Percentiles rank a stretch among this genome's conserved stretches.
These are phyloP conservation scores for Eidolon helvum DNA, from an alignment of 2,113 vertebrate genomes.

Conservation along the genomic window DNA sequence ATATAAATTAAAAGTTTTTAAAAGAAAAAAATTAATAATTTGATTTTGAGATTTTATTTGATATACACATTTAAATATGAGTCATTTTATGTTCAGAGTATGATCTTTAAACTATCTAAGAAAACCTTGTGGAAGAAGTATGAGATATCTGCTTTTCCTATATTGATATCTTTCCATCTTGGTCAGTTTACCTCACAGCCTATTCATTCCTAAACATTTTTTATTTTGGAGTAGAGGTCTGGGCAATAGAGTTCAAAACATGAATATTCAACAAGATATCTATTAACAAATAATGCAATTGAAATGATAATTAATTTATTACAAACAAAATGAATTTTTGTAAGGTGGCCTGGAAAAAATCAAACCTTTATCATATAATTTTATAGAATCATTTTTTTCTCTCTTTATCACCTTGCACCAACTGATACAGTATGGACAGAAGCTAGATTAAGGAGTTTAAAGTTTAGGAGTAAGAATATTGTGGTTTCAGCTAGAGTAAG, in stretches of 20 bases:
- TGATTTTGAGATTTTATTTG: background rate
- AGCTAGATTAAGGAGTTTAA: background rate
- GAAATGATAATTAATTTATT: background rate
- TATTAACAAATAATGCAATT: background rate
- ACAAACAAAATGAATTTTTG: background rate
- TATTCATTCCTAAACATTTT: background rate
- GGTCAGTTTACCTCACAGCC: background rate
- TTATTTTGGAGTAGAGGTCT: background rate
- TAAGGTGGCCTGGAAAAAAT: background rate
- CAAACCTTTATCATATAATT: background rate
- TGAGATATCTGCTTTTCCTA: background rate
- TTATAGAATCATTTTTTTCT: background rate
- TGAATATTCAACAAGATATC: background rate
- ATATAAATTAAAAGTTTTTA: background rate
- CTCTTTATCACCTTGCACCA: background rate
- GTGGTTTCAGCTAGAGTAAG: background rate
- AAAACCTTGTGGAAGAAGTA: background rate
- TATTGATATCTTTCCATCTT: background rate
- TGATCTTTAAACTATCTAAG: background rate
- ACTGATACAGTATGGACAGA: background rate
- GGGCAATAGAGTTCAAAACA: background rate
- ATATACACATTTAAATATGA: background rate
- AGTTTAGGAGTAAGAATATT: background rate
- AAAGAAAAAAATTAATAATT: background rate
- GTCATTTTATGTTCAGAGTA: background rate